Base-by-base conservation (phyloP, 2,797 vertebrate genomes). In the Platyrinchus mystaceus region DNA sequence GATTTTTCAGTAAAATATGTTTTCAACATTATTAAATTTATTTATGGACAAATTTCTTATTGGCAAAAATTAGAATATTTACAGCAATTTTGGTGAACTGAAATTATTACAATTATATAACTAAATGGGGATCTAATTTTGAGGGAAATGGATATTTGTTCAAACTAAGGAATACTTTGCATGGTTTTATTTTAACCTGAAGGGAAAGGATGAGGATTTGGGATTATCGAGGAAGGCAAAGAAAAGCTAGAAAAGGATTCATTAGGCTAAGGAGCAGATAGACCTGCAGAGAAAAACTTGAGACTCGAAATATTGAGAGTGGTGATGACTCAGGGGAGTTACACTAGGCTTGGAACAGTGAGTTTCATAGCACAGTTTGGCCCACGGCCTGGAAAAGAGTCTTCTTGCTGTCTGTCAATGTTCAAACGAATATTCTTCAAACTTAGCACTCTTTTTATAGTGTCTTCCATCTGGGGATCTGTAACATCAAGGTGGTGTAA, bases 371-470 rank as follows among this genome's bases (percentile, higher is more conserved):
- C 73, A 89, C 20, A 81, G 16, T 84, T 91, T 96, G 93, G 94
- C 80, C 74, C 83, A 86, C 7, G 0, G 87, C 90, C 85, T 94
- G 62, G 58, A 93, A 86, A 83, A 93, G 44, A 80, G 58, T 62
- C 59, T 37, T 88, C 76, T 90, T 91, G 39, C 77, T 94, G 80
- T 88, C 90, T 90, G 74, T 95, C 94, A 90, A 52, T 67, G 74
- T 84, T 96, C 66, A 91, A 81, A 90, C 0, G 44, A 91, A 95
- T 94, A 82, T 70, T 93, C 91, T 76, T 94, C 63, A 90, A 90
- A 93, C 14, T 86, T 96, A 78, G 26, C 49, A 84, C 23, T 66
- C 68, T 78, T 93, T 94, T 87, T 93, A 77, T 77, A 75, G 50
- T 66, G n/a, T 34, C 36, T 86, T 90, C 91, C 70, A 41, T 82